Percentiles rank a stretch among this genome's conserved stretches.
Evolutionary conservation across 2,888 invertebrate genomes (phyloP).

Genomic region (Notodonta ziczac): DNA sequence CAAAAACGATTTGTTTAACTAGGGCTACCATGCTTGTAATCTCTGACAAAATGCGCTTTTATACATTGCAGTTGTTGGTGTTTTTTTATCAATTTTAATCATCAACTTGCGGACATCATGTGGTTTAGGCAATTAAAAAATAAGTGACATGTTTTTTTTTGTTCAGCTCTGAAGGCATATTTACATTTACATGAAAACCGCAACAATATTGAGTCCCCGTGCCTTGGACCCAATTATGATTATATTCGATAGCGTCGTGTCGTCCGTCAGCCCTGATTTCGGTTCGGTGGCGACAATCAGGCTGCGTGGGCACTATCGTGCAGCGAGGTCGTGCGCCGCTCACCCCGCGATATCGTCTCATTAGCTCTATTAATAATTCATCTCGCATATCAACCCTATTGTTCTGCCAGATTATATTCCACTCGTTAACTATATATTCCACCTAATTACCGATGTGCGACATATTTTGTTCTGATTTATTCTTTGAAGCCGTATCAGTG

Average conservation of each 20-base stretch:
- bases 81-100: no score
- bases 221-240: conserved; percentile 4
- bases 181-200: neutral
- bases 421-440: conserved; percentile 51
- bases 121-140: no score
- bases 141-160: neutral
- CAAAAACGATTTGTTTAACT: conserved; percentile 35
- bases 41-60: neutral
- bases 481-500: conserved; percentile 5
- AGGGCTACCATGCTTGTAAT: neutral
- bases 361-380: conserved; percentile 81
- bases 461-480: conserved; percentile 13
- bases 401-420: conserved; percentile 72
- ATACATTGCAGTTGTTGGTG: neutral
- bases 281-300: conserved; percentile 78
- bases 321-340: conserved; percentile 77
- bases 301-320: conserved; percentile 81
- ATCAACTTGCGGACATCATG: no score
- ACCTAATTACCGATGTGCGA: conserved; percentile 39
- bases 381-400: conserved; percentile 75
- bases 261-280: conserved; percentile 49
- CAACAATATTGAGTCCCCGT: neutral
- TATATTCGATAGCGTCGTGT: conserved; percentile 2
- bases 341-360: conserved; percentile 79
- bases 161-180: neutral